Conservation (phyloP, 2,797 vertebrate genomes). For the Pteropus rufus region DNA sequence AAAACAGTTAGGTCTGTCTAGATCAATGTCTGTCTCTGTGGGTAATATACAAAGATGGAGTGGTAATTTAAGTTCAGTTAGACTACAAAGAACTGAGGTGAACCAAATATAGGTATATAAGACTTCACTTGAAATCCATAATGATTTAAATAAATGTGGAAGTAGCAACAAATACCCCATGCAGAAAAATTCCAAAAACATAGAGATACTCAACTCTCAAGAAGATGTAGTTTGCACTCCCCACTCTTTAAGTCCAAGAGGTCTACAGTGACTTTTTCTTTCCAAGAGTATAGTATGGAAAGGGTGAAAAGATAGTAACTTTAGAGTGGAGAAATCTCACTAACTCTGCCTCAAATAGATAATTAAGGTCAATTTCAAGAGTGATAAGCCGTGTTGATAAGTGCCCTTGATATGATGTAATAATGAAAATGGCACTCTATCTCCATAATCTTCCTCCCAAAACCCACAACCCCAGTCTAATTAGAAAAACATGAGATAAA, state of each 20-base stretch:
- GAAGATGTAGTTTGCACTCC: neutral
- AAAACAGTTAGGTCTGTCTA: neutral
- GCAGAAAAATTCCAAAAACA: neutral
- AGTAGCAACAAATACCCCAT: neutral
- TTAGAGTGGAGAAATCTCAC: neutral
- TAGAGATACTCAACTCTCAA: neutral
- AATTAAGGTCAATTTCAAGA: neutral
- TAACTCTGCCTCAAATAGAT: neutral
- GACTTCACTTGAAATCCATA: neutral
- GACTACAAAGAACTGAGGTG: neutral
- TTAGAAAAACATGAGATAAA: neutral
- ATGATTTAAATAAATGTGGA: neutral
- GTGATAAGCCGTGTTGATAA: neutral
- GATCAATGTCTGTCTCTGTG: neutral
- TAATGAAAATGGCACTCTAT: neutral
- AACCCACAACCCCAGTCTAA: neutral
- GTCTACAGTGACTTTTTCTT: neutral
- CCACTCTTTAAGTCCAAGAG: neutral
- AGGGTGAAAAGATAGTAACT: neutral
- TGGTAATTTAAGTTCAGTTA: neutral
- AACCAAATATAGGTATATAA: neutral
- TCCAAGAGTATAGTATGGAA: neutral
- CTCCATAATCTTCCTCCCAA: neutral
- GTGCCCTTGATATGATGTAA: neutral
- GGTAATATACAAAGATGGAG: neutral